These are phyloP conservation scores for Megalops cyprinoides DNA, from an alignment of 2,797 vertebrate genomes.

Conservation along the genomic window DNA sequence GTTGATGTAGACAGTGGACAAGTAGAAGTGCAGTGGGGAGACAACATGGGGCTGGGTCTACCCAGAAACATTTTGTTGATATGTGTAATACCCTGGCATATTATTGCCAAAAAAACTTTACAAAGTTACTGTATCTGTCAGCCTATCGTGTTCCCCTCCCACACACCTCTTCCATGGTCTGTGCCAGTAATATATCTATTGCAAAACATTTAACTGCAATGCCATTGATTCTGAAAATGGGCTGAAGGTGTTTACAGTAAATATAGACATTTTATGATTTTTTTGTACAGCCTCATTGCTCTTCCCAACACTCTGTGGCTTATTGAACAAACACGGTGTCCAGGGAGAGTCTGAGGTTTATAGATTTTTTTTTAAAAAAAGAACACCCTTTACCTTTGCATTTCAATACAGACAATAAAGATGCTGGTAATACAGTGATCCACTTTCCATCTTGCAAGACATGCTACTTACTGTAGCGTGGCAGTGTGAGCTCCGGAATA, in stretches of 20 bases:
- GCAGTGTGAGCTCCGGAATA: background rate
- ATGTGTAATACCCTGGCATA: background rate
- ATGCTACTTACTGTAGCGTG: background rate
- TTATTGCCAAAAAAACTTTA: too few relatives aligned
- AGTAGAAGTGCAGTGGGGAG: background rate
- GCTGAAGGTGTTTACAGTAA: background rate
- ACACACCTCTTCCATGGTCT: background rate
- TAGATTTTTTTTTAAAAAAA: conserved; percentile 7
- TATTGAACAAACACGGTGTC: background rate
- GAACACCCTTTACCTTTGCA: background rate
- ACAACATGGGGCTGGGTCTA: background rate
- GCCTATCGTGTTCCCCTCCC: too few relatives aligned
- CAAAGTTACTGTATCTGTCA: too few relatives aligned
- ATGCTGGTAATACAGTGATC: background rate
- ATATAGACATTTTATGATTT: background rate
- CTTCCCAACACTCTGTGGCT: background rate
- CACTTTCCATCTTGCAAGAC: background rate
- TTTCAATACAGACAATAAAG: background rate
- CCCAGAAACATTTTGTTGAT: background rate
- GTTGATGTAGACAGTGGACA: background rate
- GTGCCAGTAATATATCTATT: background rate
- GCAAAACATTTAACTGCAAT: background rate
- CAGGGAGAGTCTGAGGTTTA: background rate
- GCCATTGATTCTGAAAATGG: background rate
- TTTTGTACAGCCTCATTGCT: background rate